phyloP scores from a whole-genome alignment of 2,113 vertebrate genomes.

The Stigmatopora argus region DNA sequence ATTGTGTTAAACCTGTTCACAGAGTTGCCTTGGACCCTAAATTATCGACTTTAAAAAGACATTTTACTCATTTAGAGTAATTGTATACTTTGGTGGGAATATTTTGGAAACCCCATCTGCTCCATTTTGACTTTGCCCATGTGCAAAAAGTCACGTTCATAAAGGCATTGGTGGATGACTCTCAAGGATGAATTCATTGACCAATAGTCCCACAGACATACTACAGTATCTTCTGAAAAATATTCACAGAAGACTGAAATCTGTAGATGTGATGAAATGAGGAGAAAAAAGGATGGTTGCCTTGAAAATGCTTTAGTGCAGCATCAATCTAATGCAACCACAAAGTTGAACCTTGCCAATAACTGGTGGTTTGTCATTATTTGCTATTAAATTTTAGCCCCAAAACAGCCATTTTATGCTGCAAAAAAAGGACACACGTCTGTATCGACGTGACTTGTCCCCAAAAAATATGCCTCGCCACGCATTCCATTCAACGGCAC shows the following conservation, averaged over 20 bases:
- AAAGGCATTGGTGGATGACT: not conserved
- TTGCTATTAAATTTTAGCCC: not conserved
- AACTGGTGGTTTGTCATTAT: conserved; percentile 8
- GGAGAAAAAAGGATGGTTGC: not conserved
- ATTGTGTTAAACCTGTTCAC: not conserved
- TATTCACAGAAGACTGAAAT: not conserved
- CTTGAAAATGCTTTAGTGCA: conserved; percentile 12
- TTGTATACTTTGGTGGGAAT: not conserved
- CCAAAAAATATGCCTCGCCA: conserved; percentile 26
- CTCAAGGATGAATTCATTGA: not conserved
- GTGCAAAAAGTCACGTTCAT: not conserved
- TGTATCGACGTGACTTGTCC: conserved; percentile 51
- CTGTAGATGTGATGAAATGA: not conserved
- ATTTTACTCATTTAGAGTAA: not conserved
- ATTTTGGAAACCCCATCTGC: not conserved
- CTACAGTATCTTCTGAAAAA: not conserved
- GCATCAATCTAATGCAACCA: conserved; percentile 9
- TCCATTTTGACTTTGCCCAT: not conserved
- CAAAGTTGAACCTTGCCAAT: conserved; percentile 4
- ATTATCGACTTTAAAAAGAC: not conserved
- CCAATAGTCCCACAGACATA: not conserved
- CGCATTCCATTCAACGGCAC: conserved; percentile 46
- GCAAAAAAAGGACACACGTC: conserved; percentile 29
- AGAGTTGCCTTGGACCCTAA: not conserved
- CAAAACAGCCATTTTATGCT: conserved; percentile 12